Evolutionary conservation across 2,888 invertebrate species (phyloP), one percentile per base, ranked within the genome.

Genomic region (Choristoneura rosaceana): DNA sequence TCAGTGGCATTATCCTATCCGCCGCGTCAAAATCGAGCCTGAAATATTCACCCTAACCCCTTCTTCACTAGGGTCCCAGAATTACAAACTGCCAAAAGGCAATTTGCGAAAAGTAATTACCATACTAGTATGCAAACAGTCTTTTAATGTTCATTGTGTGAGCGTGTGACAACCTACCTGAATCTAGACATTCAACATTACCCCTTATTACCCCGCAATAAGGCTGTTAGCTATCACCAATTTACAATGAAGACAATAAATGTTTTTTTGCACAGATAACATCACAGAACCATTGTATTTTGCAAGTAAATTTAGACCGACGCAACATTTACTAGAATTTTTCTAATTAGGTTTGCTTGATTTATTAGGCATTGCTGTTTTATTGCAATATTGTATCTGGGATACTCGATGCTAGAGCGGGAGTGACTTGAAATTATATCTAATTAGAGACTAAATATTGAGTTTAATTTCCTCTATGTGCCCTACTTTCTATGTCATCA

Each of bases 271-370:
- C 67, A 4, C 1, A 5, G 71, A 71, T 71, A 71, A 25, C 67
- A 71, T 71, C 71, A 58, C 25, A 38, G 7, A 7, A 41, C 58
- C 63, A 64, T 64, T 64, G 64, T 64, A n/a, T 50, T 50, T n/a
- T 73, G 73, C 64, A 64, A 68, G 69, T 69, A 64, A 69, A 73
- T 73, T 69, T 69, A 8, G 73, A 73, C 47, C 71, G 45, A 43
- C 45, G 71, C 50, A 68, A 73, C 50, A 63, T 33, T 73, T 9
- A 41, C 38, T 50, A 64, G 69, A 73, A 69, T 69, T 69, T 60
- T 10, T 43, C 12, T 69, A 68, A 73, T 62, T 50, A 59, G 68
- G 47, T 59, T 60, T 67, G 14, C 60, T 33, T 73, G 73, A 73
- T 73, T 69, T 64, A 73, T 60, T 14, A 60, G 17, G 33, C 50